Base-by-base conservation (phyloP, 2,113 vertebrate species). In the Triplophysa siluroides region DNA sequence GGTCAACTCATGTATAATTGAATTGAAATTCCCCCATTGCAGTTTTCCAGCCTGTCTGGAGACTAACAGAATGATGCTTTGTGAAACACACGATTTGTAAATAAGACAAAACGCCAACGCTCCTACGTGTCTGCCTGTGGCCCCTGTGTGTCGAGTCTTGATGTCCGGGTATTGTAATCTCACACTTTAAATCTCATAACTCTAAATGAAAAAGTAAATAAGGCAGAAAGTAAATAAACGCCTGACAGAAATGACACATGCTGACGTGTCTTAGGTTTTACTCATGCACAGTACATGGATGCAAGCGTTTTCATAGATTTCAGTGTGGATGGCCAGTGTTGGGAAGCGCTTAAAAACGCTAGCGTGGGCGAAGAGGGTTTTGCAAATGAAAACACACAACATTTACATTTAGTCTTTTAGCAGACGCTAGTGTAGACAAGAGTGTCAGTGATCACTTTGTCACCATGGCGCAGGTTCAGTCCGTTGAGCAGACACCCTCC, bases 1-100 rank as follows among this genome's bases (percentile, higher is more conserved):
- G 5, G 23, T 76, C 60, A 76, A 76, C 58, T 63, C 73, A 50
- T 76, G 10, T 63, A 50, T 63, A 76, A 76, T 76, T 76, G 73
- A 60, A 76, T 76, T 63, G 41, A 74, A 74, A 74, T 45, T 43
- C 72, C 33, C 56, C 21, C 4, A 4, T 14, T 74, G n/a, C 29
- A 61, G 13, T 43, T 74, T 45, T 74, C 38, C 56, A 43, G 38
- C 23, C 29, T 62, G 56, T 74, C 72, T 74, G 14, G 54, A 43
- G 19, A 58, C 50, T 26, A 9, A 12, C 47, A 72, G 10, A 16
- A 60, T 60, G 68, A 26, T 60, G 13, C 38, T 43, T 61, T 61
- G 62, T 45, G 72, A 75, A 75, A 62, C 41, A 29, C 73, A 26
- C 43, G 33, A 33, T 60, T 43, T 18, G 71, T 16, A 74, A 74